Evolutionary conservation across 2,113 vertebrate species (phyloP).

Genomic region (Lutjanus erythropterus): DNA sequence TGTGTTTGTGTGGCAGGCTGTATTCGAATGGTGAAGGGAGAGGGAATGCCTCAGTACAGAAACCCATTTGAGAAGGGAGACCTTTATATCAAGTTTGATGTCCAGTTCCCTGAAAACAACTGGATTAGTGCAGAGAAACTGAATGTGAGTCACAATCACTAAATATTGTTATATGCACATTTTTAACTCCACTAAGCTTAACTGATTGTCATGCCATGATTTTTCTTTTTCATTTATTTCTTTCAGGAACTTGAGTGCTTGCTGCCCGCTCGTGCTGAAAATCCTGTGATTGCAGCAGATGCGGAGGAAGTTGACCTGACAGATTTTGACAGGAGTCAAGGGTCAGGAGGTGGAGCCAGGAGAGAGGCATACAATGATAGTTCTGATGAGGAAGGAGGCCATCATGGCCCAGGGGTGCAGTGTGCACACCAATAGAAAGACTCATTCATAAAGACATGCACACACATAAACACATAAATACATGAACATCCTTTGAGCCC

Average conservation of each 20-base stretch:
- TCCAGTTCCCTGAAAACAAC: conserved; percentile 98
- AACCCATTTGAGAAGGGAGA: conserved; percentile 99
- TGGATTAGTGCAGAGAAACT: conserved; percentile 99
- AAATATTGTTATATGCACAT: not conserved
- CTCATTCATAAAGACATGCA: conserved; percentile 52
- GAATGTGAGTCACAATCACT: conserved; percentile 86
- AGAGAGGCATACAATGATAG: conserved; percentile 98
- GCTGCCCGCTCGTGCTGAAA: conserved; percentile 94
- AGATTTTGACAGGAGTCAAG: conserved; percentile 93
- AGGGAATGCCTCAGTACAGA: conserved; percentile 99
- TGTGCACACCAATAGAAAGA: conserved; percentile 95
- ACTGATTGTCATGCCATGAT: not conserved
- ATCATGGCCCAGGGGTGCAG: conserved; percentile 97
- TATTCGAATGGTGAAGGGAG: conserved; percentile 92
- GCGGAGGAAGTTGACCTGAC: conserved; percentile 97
- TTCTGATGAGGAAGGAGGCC: conserved; percentile 96
- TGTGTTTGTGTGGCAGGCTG: conserved; percentile 84
- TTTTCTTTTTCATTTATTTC: not conserved
- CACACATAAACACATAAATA: conserved; percentile 51
- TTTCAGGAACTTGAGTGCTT: conserved; percentile 96
- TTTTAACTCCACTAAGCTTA: not conserved
- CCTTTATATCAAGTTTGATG: conserved; percentile 97
- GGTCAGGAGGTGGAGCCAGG: conserved; percentile 91
- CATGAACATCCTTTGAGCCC: conserved; percentile 62
- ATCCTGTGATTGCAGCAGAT: conserved; percentile 90